A percentile compares a stretch with the other conserved stretches of the same genome.
Evolutionary conservation across 2,888 invertebrate genomes (phyloP).

Genomic region (Protophormia terraenovae): DNA sequence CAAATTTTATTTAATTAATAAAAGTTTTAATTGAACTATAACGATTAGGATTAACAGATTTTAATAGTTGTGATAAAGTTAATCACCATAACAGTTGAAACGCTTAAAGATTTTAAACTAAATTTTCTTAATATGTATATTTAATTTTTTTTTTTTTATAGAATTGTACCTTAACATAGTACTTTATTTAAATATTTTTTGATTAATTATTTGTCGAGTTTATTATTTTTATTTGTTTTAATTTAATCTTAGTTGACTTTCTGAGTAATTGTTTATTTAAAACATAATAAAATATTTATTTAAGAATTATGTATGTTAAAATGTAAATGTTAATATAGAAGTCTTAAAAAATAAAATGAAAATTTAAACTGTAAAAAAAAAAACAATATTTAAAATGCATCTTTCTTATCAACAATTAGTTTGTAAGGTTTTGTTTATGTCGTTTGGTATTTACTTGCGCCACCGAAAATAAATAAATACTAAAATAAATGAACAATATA

Average conservation of each 20-base stretch:
- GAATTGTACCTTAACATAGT: too few species aligned
- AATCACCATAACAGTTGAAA: too few species aligned
- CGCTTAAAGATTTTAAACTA: too few species aligned
- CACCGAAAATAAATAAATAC: slow-evolving; percentile 60
- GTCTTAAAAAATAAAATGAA: neutral
- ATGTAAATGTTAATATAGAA: neutral
- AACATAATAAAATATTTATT: slow-evolving; percentile 12
- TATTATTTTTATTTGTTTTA: neutral
- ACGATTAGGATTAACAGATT: too few species aligned
- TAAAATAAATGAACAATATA: slow-evolving; percentile 3
- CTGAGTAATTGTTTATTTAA: slow-evolving; percentile 35
- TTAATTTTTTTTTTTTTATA: neutral
- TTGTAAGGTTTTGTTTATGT: slow-evolving; percentile 32
- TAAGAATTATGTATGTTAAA: slow-evolving; percentile 24
- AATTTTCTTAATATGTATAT: too few species aligned
- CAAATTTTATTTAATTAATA: too few species aligned
- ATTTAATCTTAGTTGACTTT: slow-evolving; percentile 43
- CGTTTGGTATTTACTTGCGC: slow-evolving; percentile 60
- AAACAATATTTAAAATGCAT: slow-evolving; percentile 41
- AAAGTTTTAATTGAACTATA: too few species aligned
- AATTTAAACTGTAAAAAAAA: slow-evolving; percentile 15
- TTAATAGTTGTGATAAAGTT: too few species aligned
- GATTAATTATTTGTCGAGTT: neutral
- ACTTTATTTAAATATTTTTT: neutral
- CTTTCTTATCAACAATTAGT: slow-evolving; percentile 56